A percentile compares a stretch with the other conserved stretches of the same genome.
Evolutionary conservation across 1,140 invertebrate species (phyloP).

Genomic region (Catajapyx aquilonaris): DNA sequence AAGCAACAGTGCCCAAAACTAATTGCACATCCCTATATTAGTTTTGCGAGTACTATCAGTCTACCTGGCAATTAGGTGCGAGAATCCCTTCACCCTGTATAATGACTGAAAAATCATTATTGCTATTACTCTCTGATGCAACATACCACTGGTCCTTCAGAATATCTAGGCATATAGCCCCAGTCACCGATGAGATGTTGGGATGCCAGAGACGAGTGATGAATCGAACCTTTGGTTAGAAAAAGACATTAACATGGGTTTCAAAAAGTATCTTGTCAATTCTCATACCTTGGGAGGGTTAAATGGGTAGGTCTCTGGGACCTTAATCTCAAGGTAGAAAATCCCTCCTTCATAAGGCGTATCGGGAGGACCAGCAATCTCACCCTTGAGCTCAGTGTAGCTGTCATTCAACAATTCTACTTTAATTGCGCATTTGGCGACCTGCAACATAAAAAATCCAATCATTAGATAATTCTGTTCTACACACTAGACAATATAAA

Average conservation of each 20-base stretch:
- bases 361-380: slow-evolving; percentile 82
- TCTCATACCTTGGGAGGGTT: slow-evolving; percentile 86
- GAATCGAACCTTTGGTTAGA: slow-evolving; percentile 51
- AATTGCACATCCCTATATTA: too few species aligned
- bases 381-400: slow-evolving; percentile 74
- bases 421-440: slow-evolving; percentile 76
- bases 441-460: slow-evolving; percentile 27
- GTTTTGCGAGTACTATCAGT: too few species aligned
- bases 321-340: slow-evolving; percentile 87
- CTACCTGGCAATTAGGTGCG: too few species aligned
- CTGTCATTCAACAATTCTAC: slow-evolving; percentile 78
- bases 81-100: too few species aligned
- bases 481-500: too few species aligned
- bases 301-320: slow-evolving; percentile 98
- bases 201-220: slow-evolving; percentile 99
- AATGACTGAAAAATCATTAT: too few species aligned
- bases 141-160: slow-evolving; percentile 92
- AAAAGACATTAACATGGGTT: slow-evolving; percentile 5
- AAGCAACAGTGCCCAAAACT: too few species aligned
- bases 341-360: slow-evolving; percentile 92
- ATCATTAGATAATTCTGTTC: neutral
- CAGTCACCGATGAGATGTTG: slow-evolving; percentile 97
- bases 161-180: slow-evolving; percentile 97
- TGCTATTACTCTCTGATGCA: too few species aligned
- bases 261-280: slow-evolving; percentile 2